phyloP scores from a whole-genome alignment of 1,140 invertebrate genomes.

The Drosophila nasuta region DNA sequence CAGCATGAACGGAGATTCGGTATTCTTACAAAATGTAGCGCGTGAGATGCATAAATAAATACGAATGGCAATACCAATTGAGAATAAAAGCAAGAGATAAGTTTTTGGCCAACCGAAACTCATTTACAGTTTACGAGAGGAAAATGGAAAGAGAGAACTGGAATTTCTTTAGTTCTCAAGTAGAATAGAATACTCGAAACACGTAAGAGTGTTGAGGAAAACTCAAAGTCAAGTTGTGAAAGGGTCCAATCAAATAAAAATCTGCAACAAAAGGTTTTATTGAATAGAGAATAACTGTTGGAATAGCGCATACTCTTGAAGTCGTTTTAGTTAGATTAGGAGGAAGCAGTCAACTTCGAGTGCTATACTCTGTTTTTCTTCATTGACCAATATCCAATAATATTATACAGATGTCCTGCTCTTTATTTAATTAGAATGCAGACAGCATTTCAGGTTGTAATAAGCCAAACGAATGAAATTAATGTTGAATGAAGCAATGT shows the following conservation, averaged over 20 bases:
- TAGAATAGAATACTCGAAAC: constrained; percentile 45
- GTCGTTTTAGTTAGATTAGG: background rate
- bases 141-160: constrained; percentile 42
- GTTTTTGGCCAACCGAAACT: constrained; percentile 60
- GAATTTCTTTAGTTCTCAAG: constrained; percentile 45
- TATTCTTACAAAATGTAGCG: constrained; percentile 31
- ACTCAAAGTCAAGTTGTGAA: constrained; percentile 41
- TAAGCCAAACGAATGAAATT: constrained; percentile 20
- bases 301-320: background rate
- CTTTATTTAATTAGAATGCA: constrained; percentile 16
- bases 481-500: constrained; percentile 8
- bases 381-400: no score
- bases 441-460: constrained; percentile 23
- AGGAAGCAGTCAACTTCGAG: background rate
- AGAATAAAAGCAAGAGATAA: constrained; percentile 69
- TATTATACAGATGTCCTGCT: constrained; percentile 2
- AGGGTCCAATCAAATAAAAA: constrained; percentile 51
- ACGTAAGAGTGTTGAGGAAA: constrained; percentile 39
- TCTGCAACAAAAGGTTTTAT: constrained; percentile 9
- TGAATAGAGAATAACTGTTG: background rate
- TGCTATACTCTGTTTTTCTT: background rate
- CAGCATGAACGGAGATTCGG: background rate
- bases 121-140: constrained; percentile 57
- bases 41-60: constrained; percentile 69
- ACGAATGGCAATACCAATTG: constrained; percentile 68